Conservation (phyloP, 2,797 vertebrate genomes). For the Clarias pachynema region DNA sequence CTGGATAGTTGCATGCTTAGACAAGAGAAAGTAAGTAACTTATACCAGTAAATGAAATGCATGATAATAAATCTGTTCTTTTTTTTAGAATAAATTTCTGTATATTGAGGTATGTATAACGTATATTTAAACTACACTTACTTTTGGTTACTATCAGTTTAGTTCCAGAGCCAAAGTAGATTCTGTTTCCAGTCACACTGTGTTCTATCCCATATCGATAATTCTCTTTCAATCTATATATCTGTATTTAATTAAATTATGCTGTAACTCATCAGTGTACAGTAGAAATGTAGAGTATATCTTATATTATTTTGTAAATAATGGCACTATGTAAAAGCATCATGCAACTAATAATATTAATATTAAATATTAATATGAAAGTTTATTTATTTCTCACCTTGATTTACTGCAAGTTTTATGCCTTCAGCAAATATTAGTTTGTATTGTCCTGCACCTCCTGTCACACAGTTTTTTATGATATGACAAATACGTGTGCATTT, state of each 20-base stretch:
- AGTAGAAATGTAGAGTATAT: neutral
- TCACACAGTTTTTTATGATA: slow-evolving; percentile 39
- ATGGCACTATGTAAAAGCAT: neutral
- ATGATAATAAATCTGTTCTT: too few relatives aligned
- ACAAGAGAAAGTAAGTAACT: neutral
- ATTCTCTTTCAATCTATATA: neutral
- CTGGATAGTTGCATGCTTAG: neutral
- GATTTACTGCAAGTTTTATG: slow-evolving; percentile 45
- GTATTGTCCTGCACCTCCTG: slow-evolving; percentile 19
- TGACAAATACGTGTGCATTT: slow-evolving; percentile 18
- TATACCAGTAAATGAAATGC: too few relatives aligned
- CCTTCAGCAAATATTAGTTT: slow-evolving; percentile 57
- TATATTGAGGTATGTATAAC: neutral
- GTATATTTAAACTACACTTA: neutral
- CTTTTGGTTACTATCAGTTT: too few relatives aligned
- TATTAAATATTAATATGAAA: neutral
- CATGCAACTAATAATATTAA: neutral
- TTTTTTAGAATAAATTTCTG: neutral
- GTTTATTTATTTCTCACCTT: slow-evolving; percentile 38
- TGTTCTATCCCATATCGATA: neutral
- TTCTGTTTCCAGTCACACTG: neutral
- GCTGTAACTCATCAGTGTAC: neutral
- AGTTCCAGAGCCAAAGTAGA: too few relatives aligned
- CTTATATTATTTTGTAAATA: neutral
- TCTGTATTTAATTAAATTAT: neutral